Evolutionary conservation across 1,140 invertebrate genomes (phyloP), one percentile per base, ranked within the genome.

Genomic region (Brachionus koreanus): DNA sequence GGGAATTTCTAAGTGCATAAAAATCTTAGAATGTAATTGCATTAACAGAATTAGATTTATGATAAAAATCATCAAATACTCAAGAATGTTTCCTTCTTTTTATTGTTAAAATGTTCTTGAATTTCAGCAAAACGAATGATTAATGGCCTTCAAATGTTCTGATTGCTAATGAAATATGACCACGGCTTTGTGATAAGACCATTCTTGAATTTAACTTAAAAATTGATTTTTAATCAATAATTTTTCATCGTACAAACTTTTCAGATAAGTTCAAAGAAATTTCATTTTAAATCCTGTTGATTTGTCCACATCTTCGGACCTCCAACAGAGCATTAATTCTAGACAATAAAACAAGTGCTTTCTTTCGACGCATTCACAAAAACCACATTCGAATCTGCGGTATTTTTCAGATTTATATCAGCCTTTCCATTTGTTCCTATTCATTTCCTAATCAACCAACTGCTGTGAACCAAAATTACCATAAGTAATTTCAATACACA

Each of bases 191-290:
- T 74, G 69, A 74, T 74, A 74, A 74, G 43, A 74, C 43, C 16
- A 25, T 46, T 43, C 42, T 74, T 74, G 25, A 46, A 25, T 74
- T 74, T 72, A 72, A 72, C 67, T 72, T 72, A 37, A 25, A 67
- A 74, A 74, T 74, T 74, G 69, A 74, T 74, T 74, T 74, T 74
- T 74, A 74, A 74, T 74, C 69, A 74, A 74, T 74, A 74, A 35
- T 46, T 74, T 69, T 39, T 69, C 63, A 33, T 37, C 16, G 25
- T 49, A 7, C 16, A 74, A 46, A 46, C 39, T 74, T 74, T 57
- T 57, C 5, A 57, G 69, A 74, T 74, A 74, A 74, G 69, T 74
- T 74, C 69, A 74, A 74, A 74, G 69, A 74, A 46, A 74, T 74
- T 74, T 74, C 25, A 33, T 23, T 74, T 4, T 39, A 72, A 72